A percentile compares a stretch with the other conserved stretches of the same genome.
Evolutionary conservation across 2,888 invertebrate species (phyloP).

Genomic region (Boloria selene): DNA sequence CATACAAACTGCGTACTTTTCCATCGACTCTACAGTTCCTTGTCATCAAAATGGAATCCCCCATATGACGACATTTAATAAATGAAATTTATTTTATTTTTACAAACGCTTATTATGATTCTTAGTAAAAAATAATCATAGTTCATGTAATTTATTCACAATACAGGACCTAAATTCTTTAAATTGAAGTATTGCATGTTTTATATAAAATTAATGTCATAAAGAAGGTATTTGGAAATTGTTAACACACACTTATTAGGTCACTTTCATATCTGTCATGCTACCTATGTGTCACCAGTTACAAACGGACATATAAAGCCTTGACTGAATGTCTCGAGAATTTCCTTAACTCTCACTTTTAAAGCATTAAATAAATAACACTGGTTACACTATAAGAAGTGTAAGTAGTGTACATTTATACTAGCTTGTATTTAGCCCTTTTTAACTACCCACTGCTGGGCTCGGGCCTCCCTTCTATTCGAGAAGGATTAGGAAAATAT

Average conservation of each 20-base stretch:
- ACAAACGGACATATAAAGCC: neutral
- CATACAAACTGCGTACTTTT: conserved; percentile 10
- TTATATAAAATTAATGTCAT: neutral
- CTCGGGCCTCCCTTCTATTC: no score
- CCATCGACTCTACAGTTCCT: neutral
- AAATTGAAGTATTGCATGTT: no score
- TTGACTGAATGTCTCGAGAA: conserved; percentile 15
- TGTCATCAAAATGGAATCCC: neutral
- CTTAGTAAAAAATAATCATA: no score
- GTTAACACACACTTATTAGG: conserved; percentile 1
- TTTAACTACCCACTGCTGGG: no score
- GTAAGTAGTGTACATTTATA: no score
- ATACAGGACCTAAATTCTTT: no score
- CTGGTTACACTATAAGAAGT: no score
- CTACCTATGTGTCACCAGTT: conserved; percentile 5
- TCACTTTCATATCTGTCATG: conserved; percentile 19
- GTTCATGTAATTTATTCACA: no score
- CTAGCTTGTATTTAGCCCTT: no score
- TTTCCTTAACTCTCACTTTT: conserved; percentile 12
- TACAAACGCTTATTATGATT: no score
- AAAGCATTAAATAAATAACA: no score
- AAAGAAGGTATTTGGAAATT: conserved; percentile 10
- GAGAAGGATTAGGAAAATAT: no score
- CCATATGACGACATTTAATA: neutral
- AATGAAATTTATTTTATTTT: neutral